These are phyloP conservation scores for Diadema setosum DNA, from an alignment of 35 echinoderm and acorn worm species.

Conservation along the genomic window DNA sequence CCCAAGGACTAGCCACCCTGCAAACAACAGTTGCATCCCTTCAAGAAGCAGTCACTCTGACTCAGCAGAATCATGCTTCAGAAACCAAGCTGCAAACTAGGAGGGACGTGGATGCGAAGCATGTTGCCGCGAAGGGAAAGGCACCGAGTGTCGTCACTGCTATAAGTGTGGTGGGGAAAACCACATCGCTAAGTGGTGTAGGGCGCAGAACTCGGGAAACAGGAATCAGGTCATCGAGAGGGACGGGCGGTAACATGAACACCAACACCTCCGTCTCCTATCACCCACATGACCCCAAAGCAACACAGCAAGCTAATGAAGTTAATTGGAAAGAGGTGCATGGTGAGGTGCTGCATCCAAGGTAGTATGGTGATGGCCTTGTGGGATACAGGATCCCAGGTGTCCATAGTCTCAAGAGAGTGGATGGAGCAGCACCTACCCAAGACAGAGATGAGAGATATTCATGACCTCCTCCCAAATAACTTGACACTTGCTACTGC, in stretches of 20 bases:
- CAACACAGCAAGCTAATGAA: neutral
- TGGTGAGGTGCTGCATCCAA: conserved; percentile 21
- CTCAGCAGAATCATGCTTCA: neutral
- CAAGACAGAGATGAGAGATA: neutral
- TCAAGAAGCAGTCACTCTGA: neutral
- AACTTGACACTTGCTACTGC: conserved; percentile 53
- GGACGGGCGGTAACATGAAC: neutral
- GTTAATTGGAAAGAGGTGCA: conserved; percentile 32
- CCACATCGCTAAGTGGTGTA: conserved; percentile 48
- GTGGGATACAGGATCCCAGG: conserved; percentile 76
- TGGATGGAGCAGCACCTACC: conserved; percentile 28
- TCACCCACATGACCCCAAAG: conserved; percentile 16
- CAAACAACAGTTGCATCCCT: neutral
- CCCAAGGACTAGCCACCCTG: neutral
- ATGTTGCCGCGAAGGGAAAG: neutral
- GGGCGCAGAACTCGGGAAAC: neutral
- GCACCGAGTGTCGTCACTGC: conserved; percentile 20
- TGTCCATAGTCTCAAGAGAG: conserved; percentile 42
- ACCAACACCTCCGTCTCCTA: neutral
- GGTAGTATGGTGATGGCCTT: neutral
- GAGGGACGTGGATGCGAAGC: conserved; percentile 24
- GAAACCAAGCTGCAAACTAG: neutral
- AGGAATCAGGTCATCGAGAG: neutral
- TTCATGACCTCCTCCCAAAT: conserved; percentile 20
- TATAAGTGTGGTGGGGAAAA: conserved; percentile 61